Evolutionary conservation across 2,888 invertebrate species (phyloP), one percentile per base, ranked within the genome.

Genomic region (Drosophila paramelanica): DNA sequence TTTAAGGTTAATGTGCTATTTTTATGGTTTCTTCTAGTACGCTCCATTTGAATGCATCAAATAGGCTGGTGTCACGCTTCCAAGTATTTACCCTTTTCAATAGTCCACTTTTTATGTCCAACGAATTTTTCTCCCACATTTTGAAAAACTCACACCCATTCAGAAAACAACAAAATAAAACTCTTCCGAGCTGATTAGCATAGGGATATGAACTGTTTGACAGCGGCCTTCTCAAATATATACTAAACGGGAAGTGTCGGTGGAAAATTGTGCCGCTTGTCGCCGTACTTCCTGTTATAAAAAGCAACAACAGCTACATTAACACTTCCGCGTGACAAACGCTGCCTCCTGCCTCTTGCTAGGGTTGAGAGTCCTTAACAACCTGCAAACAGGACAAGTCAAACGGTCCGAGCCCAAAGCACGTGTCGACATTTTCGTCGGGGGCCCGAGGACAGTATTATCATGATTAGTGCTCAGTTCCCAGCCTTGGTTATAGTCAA

Each of bases 331-430:
- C 69, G 76, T 79, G 73, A 81, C 78, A 76, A 72, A 17, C 17
- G 17, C 17, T 62, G 61, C 41, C 55, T 59, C 38, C 14, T 36
- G 66, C 41, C 64, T 56, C 23, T 43, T n/a, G 46, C 67, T 79
- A 81, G 89, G 84, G 81, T 83, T 83, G 84, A 50, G 78, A 27
- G 66, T 53, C 60, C 56, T 81, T 82, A 80, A 82, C 81, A 88
- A 86, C 80, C 82, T 79, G 81, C 74, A 79, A 82, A 77, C 78
- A 81, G 62, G 71, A 77, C 79, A 88, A 89, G 90, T 90, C 84
- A 90, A 90, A 88, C 69, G 83, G 52, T 77, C 45, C 75, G 60
- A 77, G 74, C 55, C 70, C 58, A 74, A 66, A 81, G 71, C 81
- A 86, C 90, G 90, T 85, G 88, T 74, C 77, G 68, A 47, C 81